These are phyloP conservation scores for Pyrrhosoma nymphula DNA, from an alignment of 2,888 invertebrate species.

Conservation along the genomic window DNA sequence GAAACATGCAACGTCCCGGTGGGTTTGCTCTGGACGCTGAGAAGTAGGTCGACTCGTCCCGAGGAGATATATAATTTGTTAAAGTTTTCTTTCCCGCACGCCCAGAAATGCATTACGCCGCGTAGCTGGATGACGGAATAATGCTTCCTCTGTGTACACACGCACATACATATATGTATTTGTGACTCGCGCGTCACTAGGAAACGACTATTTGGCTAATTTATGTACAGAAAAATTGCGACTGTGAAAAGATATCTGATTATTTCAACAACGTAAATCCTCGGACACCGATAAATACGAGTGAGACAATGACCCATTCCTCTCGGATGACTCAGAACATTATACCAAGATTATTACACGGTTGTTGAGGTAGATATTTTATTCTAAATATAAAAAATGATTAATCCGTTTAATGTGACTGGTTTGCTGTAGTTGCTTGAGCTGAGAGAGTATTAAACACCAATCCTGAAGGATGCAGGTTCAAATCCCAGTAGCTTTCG, in stretches of 20 bases:
- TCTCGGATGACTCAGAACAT: too few species aligned
- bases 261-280: not conserved
- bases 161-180: too few species aligned
- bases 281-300: not conserved
- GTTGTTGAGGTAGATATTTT: too few species aligned
- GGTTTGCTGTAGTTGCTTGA: too few species aligned
- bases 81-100: not conserved
- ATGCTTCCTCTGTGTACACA: not conserved
- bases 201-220: not conserved
- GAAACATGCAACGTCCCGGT: not conserved
- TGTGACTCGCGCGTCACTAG: not conserved
- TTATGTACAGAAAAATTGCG: not conserved
- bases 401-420: too few species aligned
- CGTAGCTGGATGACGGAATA: not conserved
- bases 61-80: not conserved
- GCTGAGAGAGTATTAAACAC: too few species aligned
- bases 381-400: too few species aligned
- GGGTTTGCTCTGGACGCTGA: not conserved
- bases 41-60: slow-evolving; percentile 12
- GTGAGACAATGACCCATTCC: too few species aligned
- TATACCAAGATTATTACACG: too few species aligned
- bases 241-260: not conserved
- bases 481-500: too few species aligned
- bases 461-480: too few species aligned
- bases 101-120: not conserved